Percentiles rank a stretch among this genome's conserved stretches.
Conservation (phyloP, 2,797 vertebrate genomes). For the Octomys mimax region DNA sequence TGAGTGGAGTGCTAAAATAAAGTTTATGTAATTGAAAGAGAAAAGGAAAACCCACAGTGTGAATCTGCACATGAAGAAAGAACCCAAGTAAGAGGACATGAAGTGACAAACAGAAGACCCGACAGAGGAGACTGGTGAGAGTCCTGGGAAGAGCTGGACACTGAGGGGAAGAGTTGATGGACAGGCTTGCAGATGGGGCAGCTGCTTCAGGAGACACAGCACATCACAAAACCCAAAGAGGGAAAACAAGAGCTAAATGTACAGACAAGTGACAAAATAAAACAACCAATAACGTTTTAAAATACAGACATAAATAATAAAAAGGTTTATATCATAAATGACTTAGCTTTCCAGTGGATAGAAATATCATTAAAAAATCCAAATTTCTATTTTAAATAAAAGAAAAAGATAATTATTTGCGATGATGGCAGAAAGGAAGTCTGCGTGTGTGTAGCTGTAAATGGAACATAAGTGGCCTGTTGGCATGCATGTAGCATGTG, state of each 20-base stretch:
- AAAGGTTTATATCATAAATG: background rate
- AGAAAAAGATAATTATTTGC: background rate
- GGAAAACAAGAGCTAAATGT: background rate
- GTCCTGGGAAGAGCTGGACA: background rate
- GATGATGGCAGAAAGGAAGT: background rate
- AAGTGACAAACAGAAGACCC: background rate
- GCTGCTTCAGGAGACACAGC: background rate
- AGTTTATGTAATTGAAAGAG: background rate
- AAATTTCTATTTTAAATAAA: background rate
- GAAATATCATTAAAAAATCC: background rate
- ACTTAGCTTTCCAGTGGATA: background rate
- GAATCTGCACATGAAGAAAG: background rate
- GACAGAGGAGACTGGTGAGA: background rate
- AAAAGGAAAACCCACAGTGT: background rate
- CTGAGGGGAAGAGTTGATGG: background rate
- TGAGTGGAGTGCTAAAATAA: too few species aligned
- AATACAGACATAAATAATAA: background rate
- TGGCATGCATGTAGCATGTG: background rate
- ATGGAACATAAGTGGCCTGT: background rate
- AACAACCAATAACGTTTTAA: background rate
- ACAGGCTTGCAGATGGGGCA: background rate
- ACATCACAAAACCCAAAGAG: background rate
- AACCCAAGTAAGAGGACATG: background rate
- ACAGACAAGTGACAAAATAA: background rate
- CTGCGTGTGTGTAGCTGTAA: rapidly evolving